phyloP scores from a whole-genome alignment of 2,113 vertebrate species.

The Oxyura jamaicensis region DNA sequence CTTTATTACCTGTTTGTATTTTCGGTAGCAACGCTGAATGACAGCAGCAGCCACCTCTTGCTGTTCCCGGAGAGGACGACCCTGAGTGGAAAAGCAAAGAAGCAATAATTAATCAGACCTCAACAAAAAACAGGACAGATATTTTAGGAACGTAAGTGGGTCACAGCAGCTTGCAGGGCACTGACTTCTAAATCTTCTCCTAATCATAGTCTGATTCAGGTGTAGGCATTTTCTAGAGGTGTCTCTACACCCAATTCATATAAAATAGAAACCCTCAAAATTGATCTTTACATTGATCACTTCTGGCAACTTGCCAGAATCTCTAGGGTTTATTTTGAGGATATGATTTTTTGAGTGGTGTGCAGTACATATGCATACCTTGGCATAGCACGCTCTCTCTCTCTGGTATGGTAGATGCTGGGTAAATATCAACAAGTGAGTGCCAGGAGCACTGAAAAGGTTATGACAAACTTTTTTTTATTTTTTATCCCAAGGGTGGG shows the following conservation, averaged over 20 bases:
- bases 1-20: constrained; percentile 95
- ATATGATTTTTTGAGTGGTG: not conserved
- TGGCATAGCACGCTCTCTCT: not conserved
- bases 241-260: not conserved
- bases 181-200: not conserved
- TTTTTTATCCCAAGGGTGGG: not conserved
- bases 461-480: not conserved
- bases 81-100: constrained; percentile 70
- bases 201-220: not conserved
- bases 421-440: not conserved
- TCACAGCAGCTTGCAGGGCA: not conserved
- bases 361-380: not conserved
- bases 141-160: not conserved
- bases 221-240: not conserved
- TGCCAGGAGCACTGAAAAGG: not conserved
- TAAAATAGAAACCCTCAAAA: not conserved
- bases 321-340: not conserved
- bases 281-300: not conserved
- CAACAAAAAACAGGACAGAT: not conserved
- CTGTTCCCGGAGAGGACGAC: constrained; percentile 93
- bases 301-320: not conserved
- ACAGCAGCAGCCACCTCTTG: constrained; percentile 97
- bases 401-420: not conserved
- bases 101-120: not conserved
- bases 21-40: constrained; percentile 98